Conservation (phyloP, 2,797 vertebrate species). For the Sebastes melanostomus region DNA sequence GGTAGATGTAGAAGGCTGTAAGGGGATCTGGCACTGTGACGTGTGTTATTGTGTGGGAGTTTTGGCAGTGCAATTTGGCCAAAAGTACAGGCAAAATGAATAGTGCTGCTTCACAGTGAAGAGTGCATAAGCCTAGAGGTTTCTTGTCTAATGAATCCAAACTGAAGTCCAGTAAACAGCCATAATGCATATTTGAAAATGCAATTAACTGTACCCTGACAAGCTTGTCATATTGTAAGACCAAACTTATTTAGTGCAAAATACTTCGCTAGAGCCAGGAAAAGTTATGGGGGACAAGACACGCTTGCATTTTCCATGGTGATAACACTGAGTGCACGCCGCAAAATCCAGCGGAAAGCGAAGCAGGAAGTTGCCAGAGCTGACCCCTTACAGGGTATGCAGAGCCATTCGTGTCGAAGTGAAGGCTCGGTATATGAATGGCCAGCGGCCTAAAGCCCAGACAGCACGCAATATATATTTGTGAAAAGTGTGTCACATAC, state of each 20-base stretch:
- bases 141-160: not conserved
- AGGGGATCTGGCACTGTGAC: not conserved
- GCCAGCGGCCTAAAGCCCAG: conserved; percentile 3
- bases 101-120: not conserved
- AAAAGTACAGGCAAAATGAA: not conserved
- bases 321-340: not conserved
- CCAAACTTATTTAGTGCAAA: not conserved
- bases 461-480: conserved; percentile 4
- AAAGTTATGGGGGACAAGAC: not conserved
- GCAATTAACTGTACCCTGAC: not conserved
- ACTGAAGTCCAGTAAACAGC: not conserved
- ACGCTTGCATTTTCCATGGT: not conserved
- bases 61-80: not conserved
- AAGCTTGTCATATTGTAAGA: not conserved
- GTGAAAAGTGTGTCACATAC: conserved; percentile 19
- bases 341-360: not conserved
- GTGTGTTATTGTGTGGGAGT: not conserved
- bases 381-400: not conserved
- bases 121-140: not conserved
- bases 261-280: not conserved
- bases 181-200: not conserved
- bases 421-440: conserved; percentile 10
- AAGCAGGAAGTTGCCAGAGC: not conserved
- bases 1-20: not conserved
- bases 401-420: conserved; percentile 10